A percentile compares a stretch with the other conserved stretches of the same genome.
Evolutionary conservation across 2,797 vertebrate genomes (phyloP).

Genomic region (Pteropus rufus): DNA sequence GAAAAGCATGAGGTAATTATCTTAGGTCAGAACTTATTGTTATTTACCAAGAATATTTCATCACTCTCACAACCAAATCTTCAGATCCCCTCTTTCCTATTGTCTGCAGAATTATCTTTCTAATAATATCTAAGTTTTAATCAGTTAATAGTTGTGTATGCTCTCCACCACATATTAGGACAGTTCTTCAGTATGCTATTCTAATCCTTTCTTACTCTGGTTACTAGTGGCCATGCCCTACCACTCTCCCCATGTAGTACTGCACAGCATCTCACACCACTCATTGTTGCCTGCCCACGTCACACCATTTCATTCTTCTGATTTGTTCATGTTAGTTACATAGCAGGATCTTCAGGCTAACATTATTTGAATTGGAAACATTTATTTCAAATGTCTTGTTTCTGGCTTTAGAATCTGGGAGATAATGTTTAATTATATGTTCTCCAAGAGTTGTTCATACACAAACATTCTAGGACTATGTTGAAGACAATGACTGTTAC

Average conservation of each 20-base stretch:
- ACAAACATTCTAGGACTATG: neutral
- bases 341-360: neutral
- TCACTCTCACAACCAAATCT: neutral
- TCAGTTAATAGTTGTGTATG: neutral
- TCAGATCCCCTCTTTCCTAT: neutral
- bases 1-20: neutral
- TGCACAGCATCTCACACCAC: neutral
- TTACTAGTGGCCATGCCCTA: no score
- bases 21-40: neutral
- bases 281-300: neutral
- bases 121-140: neutral
- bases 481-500: neutral
- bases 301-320: neutral
- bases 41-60: neutral
- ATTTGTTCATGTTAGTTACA: neutral
- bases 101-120: neutral
- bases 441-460: neutral
- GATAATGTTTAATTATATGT: neutral
- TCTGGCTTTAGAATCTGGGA: neutral
- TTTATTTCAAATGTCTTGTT: neutral
- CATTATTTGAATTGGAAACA: neutral
- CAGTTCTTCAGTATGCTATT: no score
- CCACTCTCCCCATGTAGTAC: rapidly evolving
- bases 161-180: rapidly evolving
- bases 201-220: neutral